Evolutionary conservation across 2,888 invertebrate genomes (phyloP).

Genomic region (Loripinus fragilis): DNA sequence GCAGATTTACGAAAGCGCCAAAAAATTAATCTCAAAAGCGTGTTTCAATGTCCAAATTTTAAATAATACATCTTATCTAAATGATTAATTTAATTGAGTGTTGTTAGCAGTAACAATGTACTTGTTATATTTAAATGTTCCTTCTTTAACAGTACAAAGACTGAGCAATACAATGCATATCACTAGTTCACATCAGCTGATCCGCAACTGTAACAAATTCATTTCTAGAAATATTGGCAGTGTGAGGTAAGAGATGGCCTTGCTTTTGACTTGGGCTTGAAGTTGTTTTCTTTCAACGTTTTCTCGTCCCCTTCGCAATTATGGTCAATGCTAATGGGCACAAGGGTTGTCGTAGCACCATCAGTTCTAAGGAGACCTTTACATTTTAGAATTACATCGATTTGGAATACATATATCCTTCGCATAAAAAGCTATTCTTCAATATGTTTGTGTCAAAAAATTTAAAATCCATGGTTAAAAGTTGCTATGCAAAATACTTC

Average conservation of each 20-base stretch:
- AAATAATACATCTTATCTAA: background rate
- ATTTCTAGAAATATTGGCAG: too few relatives aligned
- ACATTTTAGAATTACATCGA: background rate
- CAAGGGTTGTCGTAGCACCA: slow-evolving; percentile 1
- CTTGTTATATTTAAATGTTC: too few relatives aligned
- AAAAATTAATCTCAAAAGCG: background rate
- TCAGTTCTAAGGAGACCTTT: background rate
- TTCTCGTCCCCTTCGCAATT: background rate
- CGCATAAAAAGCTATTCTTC: background rate
- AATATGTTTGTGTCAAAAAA: background rate
- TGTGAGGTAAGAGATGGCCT: background rate
- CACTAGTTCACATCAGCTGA: too few relatives aligned
- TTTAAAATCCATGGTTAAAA: slow-evolving; percentile 8
- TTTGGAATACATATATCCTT: background rate
- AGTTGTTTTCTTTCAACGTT: background rate
- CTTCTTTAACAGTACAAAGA: too few relatives aligned
- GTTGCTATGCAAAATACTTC: background rate
- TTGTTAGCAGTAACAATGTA: background rate
- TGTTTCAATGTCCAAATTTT: background rate
- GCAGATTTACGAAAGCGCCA: background rate
- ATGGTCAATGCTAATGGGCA: slow-evolving; percentile 4
- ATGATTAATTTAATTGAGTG: background rate
- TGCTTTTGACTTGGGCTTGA: background rate
- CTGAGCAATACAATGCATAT: too few relatives aligned
- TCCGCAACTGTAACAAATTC: too few relatives aligned